phyloP scores from a whole-genome alignment of 2,888 invertebrate species.

The Hemicrepidius hirtus region DNA sequence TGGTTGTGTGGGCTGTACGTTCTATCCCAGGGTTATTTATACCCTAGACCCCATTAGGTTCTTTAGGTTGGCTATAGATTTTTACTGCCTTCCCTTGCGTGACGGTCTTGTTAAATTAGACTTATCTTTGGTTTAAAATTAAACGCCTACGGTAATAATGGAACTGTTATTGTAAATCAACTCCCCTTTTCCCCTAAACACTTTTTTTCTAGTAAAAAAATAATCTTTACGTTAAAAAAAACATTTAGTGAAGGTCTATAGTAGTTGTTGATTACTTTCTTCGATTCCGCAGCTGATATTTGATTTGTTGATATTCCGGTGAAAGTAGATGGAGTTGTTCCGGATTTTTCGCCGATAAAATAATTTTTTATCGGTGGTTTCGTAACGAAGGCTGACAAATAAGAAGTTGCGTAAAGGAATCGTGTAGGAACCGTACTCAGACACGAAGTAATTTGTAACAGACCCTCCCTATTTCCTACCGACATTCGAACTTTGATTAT shows the following conservation, averaged over 20 bases:
- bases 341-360: slow-evolving; percentile 24
- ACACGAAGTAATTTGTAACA: slow-evolving; percentile 39
- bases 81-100: slow-evolving; percentile 40
- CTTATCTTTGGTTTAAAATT: slow-evolving; percentile 40
- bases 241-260: no score
- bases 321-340: slow-evolving; percentile 17
- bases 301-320: slow-evolving; percentile 18
- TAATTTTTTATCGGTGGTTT: slow-evolving; percentile 30
- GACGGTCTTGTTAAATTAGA: slow-evolving; percentile 34
- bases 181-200: no score
- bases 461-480: slow-evolving; percentile 33
- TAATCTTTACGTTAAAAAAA: no score
- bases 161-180: slow-evolving; percentile 7
- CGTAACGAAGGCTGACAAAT: slow-evolving; percentile 29
- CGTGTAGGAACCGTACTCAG: slow-evolving; percentile 30
- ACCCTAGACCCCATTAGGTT: slow-evolving; percentile 41
- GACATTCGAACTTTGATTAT: slow-evolving; percentile 37
- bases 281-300: background rate
- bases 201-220: no score
- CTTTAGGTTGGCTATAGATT: slow-evolving; percentile 44
- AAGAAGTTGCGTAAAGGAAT: slow-evolving; percentile 36
- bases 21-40: slow-evolving; percentile 50
- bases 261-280: no score
- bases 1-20: slow-evolving; percentile 47
- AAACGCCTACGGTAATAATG: slow-evolving; percentile 16